Conservation (phyloP, 2,113 vertebrate genomes). For the Xenotilapia longispinis region DNA sequence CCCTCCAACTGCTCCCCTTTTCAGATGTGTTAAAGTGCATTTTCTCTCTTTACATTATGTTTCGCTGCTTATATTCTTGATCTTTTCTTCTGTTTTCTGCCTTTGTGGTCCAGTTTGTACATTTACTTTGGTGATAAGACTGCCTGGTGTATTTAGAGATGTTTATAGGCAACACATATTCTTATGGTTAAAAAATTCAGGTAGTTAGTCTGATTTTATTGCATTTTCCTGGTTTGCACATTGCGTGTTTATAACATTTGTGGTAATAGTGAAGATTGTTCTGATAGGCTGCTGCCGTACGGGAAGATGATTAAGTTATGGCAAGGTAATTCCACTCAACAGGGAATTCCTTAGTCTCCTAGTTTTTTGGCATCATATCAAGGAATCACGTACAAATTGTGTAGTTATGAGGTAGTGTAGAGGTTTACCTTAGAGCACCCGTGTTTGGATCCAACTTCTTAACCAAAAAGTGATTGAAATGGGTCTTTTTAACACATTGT, state of each 20-base stretch:
- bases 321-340: not conserved
- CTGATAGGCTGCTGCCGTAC: not conserved
- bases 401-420: not conserved
- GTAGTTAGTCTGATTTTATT: not conserved
- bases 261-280: not conserved
- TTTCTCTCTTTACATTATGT: not conserved
- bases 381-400: not conserved
- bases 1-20: constrained; percentile 37
- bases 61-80: not conserved
- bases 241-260: not conserved
- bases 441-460: not conserved
- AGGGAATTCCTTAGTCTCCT: not conserved
- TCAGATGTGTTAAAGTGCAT: constrained; percentile 11
- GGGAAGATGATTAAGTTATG: not conserved
- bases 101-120: not conserved
- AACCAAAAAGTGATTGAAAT: not conserved
- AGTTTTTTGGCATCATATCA: not conserved
- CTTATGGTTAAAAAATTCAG: not conserved
- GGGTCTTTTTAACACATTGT: not conserved
- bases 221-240: not conserved
- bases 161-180: not conserved
- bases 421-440: not conserved
- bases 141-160: not conserved
- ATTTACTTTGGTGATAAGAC: not conserved
- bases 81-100: not conserved